A percentile compares a stretch with the other conserved stretches of the same genome.
phyloP scores from a whole-genome alignment of 2,113 vertebrate species.

The Phyllostomus discolor region DNA sequence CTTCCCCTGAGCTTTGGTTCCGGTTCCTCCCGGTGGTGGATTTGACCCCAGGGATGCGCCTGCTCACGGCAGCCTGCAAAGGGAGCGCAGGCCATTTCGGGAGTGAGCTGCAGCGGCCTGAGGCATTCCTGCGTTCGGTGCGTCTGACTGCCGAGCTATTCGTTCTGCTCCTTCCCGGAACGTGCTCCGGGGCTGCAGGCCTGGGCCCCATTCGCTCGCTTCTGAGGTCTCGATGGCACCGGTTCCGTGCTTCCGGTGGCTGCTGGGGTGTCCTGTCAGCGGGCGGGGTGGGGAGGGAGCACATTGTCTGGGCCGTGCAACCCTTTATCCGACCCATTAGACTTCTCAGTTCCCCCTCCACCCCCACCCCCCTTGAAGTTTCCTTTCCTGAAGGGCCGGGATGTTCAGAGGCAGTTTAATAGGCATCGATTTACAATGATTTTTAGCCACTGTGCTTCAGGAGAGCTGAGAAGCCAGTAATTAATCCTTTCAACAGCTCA shows the following conservation, averaged over 20 bases:
- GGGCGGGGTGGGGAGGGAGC: slow-evolving; percentile 30
- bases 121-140: fast-evolving
- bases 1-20: background rate
- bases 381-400: slow-evolving; percentile 57
- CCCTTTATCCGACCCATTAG: background rate
- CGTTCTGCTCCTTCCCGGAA: background rate
- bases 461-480: slow-evolving; percentile 63
- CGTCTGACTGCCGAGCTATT: background rate
- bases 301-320: slow-evolving; percentile 41
- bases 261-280: slow-evolving; percentile 47
- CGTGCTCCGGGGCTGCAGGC: background rate
- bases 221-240: background rate
- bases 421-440: slow-evolving; percentile 67
- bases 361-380: background rate
- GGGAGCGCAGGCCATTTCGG: background rate
- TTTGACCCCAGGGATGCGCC: background rate
- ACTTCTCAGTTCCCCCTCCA: slow-evolving; percentile 21
- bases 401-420: slow-evolving; percentile 67
- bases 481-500: slow-evolving; percentile 68
- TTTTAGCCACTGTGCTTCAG: slow-evolving; percentile 67
- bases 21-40: background rate
- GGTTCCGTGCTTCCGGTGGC: background rate
- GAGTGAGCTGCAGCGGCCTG: background rate
- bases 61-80: fast-evolving
- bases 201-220: slow-evolving; percentile 57